A percentile compares a stretch with the other conserved stretches of the same genome.
phyloP scores from a whole-genome alignment of 92 coral and sea anemone genomes.

The Chrysogorgia sp. region DNA sequence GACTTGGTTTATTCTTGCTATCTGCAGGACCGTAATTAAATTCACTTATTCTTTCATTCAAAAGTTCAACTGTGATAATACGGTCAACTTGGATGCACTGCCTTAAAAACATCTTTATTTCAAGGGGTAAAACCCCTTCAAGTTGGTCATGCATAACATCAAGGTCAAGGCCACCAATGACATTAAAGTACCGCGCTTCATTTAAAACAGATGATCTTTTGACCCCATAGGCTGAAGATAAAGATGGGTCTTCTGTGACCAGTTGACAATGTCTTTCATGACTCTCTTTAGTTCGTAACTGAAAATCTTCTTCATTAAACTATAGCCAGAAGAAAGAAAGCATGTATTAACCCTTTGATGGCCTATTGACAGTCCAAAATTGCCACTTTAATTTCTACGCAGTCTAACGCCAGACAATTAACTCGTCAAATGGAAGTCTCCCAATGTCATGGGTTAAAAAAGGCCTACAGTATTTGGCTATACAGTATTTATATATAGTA shows the following conservation, averaged over 20 bases:
- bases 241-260: slow-evolving; percentile 50
- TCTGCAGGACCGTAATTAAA: slow-evolving; percentile 52
- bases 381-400: no score
- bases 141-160: slow-evolving; percentile 83
- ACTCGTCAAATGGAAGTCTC: no score
- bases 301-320: slow-evolving; percentile 59
- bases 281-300: slow-evolving; percentile 59
- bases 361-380: no score
- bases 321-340: no score
- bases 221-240: slow-evolving; percentile 60
- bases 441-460: no score
- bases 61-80: slow-evolving; percentile 52
- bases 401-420: no score
- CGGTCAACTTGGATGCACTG: slow-evolving; percentile 49
- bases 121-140: slow-evolving; percentile 75
- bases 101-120: slow-evolving; percentile 54
- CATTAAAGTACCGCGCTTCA: slow-evolving; percentile 63
- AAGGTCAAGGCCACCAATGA: slow-evolving; percentile 62
- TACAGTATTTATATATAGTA: no score
- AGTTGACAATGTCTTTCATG: slow-evolving; percentile 62
- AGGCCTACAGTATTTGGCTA: no score
- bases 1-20: slow-evolving; percentile 63
- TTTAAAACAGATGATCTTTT: slow-evolving; percentile 58
- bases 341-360: no score
- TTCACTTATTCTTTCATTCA: slow-evolving; percentile 50